A percentile compares a stretch with the other conserved stretches of the same genome.
These are phyloP conservation scores for Neomorphus geoffroyi DNA, from an alignment of 2,797 vertebrate species.

Conservation along the genomic window DNA sequence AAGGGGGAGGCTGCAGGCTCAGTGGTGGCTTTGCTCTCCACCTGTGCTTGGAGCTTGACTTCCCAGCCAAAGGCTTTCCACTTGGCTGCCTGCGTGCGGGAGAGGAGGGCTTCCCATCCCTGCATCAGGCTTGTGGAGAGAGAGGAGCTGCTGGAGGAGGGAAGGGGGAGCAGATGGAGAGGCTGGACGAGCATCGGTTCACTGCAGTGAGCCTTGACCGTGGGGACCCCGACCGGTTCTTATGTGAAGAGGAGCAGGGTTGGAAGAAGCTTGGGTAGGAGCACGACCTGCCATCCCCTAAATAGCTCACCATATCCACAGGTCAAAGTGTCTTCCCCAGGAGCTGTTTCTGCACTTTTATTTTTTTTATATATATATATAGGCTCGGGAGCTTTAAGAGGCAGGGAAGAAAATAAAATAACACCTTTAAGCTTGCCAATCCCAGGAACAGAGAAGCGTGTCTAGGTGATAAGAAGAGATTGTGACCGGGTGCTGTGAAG, in stretches of 20 bases:
- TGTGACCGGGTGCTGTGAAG: slow-evolving; percentile 70
- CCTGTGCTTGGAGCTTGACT: background rate
- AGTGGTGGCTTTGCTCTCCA: background rate
- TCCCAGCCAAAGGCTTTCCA: background rate
- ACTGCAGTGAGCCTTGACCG: fast-evolving
- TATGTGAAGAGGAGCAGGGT: background rate
- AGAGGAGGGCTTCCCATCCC: background rate
- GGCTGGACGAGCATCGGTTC: background rate
- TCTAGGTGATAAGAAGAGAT: slow-evolving; percentile 64
- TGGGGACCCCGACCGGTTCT: fast-evolving
- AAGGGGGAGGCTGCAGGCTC: background rate
- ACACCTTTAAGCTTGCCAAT: background rate
- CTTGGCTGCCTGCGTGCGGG: background rate
- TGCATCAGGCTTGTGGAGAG: fast-evolving
- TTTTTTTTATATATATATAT: background rate
- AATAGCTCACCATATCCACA: background rate
- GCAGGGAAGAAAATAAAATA: background rate
- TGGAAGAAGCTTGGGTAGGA: background rate
- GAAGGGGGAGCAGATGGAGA: slow-evolving; percentile 45
- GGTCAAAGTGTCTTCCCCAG: background rate
- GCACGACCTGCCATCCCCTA: background rate
- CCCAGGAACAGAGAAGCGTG: slow-evolving; percentile 48
- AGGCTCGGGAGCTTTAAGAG: background rate
- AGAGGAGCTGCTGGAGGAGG: background rate
- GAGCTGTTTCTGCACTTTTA: background rate